These are phyloP conservation scores for Cinara cedri DNA, from an alignment of 2,888 invertebrate species.

Conservation along the genomic window DNA sequence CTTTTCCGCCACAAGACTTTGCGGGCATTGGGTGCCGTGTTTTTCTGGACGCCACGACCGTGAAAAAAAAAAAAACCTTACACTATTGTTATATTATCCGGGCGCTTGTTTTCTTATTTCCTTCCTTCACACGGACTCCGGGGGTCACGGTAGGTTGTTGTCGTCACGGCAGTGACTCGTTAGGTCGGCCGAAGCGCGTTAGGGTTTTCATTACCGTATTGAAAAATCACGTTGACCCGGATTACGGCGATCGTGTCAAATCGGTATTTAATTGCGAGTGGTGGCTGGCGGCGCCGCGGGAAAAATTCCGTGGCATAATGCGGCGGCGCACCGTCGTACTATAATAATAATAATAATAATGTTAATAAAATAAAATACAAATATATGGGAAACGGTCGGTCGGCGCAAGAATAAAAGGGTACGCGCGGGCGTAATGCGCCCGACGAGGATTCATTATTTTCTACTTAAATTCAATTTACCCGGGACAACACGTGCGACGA, in stretches of 20 bases:
- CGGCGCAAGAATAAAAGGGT: neutral
- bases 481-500: slow-evolving; percentile 13
- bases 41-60: no score
- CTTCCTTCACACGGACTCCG: neutral
- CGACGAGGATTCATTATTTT: slow-evolving; percentile 50
- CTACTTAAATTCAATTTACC: slow-evolving; percentile 56
- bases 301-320: neutral
- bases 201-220: neutral
- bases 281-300: no score
- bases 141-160: neutral
- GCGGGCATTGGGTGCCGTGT: no score
- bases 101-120: no score
- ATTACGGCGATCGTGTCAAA: slow-evolving; percentile 30
- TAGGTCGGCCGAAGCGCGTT: neutral
- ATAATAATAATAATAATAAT: neutral
- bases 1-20: no score
- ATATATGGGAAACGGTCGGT: neutral
- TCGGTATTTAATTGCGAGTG: slow-evolving; percentile 42
- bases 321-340: no score
- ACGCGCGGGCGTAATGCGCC: neutral
- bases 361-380: neutral
- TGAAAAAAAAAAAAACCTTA: no score
- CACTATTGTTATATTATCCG: no score
- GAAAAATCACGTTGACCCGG: slow-evolving; percentile 39
- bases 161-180: no score